phyloP scores from a whole-genome alignment of 2,797 vertebrate genomes.

The Ctenopoma kingsleyae region DNA sequence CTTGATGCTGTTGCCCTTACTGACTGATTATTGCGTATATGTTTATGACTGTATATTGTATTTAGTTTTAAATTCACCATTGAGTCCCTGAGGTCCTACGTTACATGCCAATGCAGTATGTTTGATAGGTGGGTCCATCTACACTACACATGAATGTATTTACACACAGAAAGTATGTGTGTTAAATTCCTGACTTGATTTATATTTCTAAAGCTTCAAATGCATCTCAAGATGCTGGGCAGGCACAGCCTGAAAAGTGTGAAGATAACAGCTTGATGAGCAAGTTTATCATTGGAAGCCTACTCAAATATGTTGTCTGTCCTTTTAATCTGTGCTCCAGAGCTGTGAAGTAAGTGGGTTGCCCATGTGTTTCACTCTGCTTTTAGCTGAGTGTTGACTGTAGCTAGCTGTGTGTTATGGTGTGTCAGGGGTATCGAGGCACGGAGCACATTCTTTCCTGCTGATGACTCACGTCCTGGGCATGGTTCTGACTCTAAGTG shows the following conservation, averaged over 20 bases:
- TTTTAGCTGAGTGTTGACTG: constrained; percentile 62
- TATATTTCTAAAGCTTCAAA: neutral
- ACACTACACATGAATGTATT: constrained; percentile 3
- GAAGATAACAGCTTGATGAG: constrained; percentile 35
- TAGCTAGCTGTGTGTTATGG: constrained; percentile 63
- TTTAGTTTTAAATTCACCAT: constrained; percentile 1
- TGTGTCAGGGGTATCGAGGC: constrained; percentile 64
- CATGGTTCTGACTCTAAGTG: constrained; percentile 58
- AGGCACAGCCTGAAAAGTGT: constrained; percentile 33
- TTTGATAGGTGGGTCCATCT: neutral
- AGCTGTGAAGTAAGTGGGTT: constrained; percentile 42
- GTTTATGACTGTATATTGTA: constrained; percentile 4
- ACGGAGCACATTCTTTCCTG: constrained; percentile 77
- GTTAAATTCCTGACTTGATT: constrained; percentile 10
- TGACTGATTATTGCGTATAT: constrained; percentile 14
- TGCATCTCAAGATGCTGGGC: constrained; percentile 14
- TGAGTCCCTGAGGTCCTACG: neutral
- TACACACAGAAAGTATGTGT: neutral
- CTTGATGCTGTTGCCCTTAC: constrained; percentile 13
- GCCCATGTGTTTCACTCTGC: constrained; percentile 41
- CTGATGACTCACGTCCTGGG: constrained; percentile 79
- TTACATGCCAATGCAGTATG: neutral
- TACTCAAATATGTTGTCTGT: constrained; percentile 37
- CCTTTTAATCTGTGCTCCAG: constrained; percentile 38
- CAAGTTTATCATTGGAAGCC: constrained; percentile 36